These are phyloP conservation scores for Tribolium madens DNA, from an alignment of 1,140 invertebrate genomes.

Conservation along the genomic window DNA sequence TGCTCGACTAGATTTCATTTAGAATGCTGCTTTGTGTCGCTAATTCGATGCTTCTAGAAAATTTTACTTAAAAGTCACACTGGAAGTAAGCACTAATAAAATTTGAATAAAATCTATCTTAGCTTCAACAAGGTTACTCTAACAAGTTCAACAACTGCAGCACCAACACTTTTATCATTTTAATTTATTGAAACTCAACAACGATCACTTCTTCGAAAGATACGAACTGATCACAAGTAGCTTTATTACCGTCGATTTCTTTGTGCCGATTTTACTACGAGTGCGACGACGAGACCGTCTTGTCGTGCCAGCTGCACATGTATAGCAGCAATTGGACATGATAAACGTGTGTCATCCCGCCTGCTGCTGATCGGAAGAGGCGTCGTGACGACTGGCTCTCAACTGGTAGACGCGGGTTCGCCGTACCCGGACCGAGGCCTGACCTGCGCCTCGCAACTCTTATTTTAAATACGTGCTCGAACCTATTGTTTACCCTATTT, in stretches of 20 bases:
- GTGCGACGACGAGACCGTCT: conserved; percentile 25
- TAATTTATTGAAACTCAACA: conserved; percentile 42
- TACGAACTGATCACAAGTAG: conserved; percentile 42
- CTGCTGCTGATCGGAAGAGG: conserved; percentile 36
- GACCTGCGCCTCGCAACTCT: conserved; percentile 45
- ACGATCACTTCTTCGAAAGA: conserved; percentile 32
- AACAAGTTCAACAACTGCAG: conserved; percentile 46
- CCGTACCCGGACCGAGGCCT: conserved; percentile 40
- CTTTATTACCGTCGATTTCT: conserved; percentile 31
- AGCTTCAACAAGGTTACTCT: conserved; percentile 44
- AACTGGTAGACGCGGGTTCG: conserved; percentile 42
- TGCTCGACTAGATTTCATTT: conserved; percentile 47
- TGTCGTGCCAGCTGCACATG: conserved; percentile 44
- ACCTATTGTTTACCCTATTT: conserved; percentile 43
- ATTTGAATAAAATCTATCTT: conserved; percentile 32
- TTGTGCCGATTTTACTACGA: conserved; percentile 15
- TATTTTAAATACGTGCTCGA: conserved; percentile 45
- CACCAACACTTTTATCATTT: conserved; percentile 37
- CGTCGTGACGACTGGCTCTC: conserved; percentile 51
- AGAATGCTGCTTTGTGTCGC: conserved; percentile 51
- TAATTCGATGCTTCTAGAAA: conserved; percentile 18
- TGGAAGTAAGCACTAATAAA: conserved; percentile 26
- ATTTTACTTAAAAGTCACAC: conserved; percentile 13
- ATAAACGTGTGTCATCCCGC: conserved; percentile 48
- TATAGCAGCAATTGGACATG: conserved; percentile 45